phyloP scores from a whole-genome alignment of 2,888 invertebrate species.

The Quadriops clusia region DNA sequence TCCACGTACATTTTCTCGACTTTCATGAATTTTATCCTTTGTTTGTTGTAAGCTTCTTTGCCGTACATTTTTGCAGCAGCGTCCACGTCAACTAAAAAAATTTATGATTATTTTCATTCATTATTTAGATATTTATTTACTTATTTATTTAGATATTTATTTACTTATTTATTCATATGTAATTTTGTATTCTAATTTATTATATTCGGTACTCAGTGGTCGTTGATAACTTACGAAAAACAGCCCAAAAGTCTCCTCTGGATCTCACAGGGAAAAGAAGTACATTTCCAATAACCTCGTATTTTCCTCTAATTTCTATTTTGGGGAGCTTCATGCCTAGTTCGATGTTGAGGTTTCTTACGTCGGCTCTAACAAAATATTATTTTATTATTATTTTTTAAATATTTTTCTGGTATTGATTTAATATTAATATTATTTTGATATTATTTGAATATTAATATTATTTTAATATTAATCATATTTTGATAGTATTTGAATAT shows the following conservation, averaged over 20 bases:
- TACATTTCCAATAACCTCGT: constrained; percentile 67
- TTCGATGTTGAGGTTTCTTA: constrained; percentile 49
- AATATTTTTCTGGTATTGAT: too few relatives aligned
- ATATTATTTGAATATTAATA: too few relatives aligned
- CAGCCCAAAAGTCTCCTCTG: constrained; percentile 70
- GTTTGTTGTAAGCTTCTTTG: constrained; percentile 45
- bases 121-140: constrained; percentile 3
- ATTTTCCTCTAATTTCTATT: constrained; percentile 62
- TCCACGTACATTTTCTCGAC: constrained; percentile 57
- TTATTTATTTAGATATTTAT: too few relatives aligned
- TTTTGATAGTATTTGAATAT: too few relatives aligned
- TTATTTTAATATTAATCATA: too few relatives aligned
- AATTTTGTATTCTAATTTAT: too few relatives aligned
- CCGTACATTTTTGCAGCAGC: constrained; percentile 61
- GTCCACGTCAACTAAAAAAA: constrained; percentile 52
- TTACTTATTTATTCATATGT: too few relatives aligned
- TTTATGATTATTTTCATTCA: constrained; percentile 5
- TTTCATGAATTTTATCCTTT: constrained; percentile 53
- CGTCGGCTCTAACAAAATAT: constrained; percentile 51
- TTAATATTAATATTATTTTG: too few relatives aligned
- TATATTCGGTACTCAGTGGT: too few relatives aligned
- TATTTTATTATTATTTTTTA: too few relatives aligned
- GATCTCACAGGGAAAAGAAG: constrained; percentile 67
- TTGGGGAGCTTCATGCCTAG: constrained; percentile 52
- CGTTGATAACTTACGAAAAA: constrained; percentile 49